phyloP scores from a whole-genome alignment of 2,113 vertebrate genomes.

The Tauraco erythrolophus region DNA sequence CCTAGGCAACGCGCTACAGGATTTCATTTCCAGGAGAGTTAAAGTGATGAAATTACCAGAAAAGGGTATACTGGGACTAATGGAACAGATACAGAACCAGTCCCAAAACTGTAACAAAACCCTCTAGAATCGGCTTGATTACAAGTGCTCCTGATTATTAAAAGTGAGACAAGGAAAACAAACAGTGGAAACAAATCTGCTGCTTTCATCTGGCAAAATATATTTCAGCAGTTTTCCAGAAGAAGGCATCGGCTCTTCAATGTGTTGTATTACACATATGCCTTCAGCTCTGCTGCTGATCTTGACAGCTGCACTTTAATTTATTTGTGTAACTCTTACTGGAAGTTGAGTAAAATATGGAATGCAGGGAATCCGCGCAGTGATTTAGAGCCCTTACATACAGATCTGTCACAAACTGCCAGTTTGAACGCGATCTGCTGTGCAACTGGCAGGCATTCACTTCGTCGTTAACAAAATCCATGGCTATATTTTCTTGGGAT shows the following conservation, averaged over 20 bases:
- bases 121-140: neutral
- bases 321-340: slow-evolving; percentile 58
- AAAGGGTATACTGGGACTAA: neutral
- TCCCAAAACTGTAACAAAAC: neutral
- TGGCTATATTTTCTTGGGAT: slow-evolving; percentile 25
- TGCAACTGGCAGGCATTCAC: neutral
- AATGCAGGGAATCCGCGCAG: neutral
- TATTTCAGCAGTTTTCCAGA: neutral
- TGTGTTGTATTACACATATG: neutral
- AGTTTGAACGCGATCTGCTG: slow-evolving; percentile 45
- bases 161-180: neutral
- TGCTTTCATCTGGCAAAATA: neutral
- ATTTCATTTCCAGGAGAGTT: neutral
- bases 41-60: neutral
- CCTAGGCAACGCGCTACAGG: neutral
- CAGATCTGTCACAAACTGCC: slow-evolving; percentile 44
- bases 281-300: slow-evolving; percentile 60
- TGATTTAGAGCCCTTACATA: slow-evolving; percentile 35
- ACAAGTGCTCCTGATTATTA: neutral
- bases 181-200: neutral
- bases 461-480: neutral
- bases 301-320: slow-evolving; percentile 68
- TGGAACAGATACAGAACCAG: neutral
- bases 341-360: slow-evolving; percentile 48
- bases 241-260: slow-evolving; percentile 27